Evolutionary conservation across 2,797 vertebrate species (phyloP).

Genomic region (Poecilia picta): DNA sequence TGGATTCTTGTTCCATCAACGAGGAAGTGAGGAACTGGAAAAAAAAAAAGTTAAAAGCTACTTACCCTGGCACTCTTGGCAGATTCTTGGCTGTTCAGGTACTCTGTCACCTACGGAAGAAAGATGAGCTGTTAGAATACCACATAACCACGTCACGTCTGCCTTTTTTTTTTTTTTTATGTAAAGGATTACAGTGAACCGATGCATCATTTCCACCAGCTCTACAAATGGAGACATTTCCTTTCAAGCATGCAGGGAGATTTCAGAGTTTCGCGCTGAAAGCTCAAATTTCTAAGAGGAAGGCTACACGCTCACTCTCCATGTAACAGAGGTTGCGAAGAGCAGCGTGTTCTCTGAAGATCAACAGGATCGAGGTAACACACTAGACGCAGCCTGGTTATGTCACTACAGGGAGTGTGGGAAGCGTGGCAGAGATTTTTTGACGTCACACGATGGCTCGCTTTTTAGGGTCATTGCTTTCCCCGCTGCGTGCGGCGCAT

Average conservation of each 20-base stretch:
- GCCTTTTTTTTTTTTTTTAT: slow-evolving; percentile 24
- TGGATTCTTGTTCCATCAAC: slow-evolving; percentile 45
- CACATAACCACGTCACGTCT: slow-evolving; percentile 36
- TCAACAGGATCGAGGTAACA: slow-evolving; percentile 38
- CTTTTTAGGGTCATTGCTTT: slow-evolving; percentile 38
- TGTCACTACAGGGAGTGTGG: slow-evolving; percentile 31
- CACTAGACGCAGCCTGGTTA: slow-evolving; percentile 15
- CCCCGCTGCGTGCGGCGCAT: slow-evolving; percentile 18
- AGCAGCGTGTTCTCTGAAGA: slow-evolving; percentile 41
- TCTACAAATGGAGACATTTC: slow-evolving; percentile 31
- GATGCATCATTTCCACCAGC: slow-evolving; percentile 40
- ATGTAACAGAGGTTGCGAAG: slow-evolving; percentile 12
- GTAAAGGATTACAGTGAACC: slow-evolving; percentile 52
- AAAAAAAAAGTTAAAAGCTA: slow-evolving; percentile 16
- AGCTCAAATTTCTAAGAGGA: slow-evolving; percentile 26
- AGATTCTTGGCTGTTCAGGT: slow-evolving; percentile 93
- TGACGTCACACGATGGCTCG: slow-evolving; percentile 7
- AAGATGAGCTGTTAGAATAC: slow-evolving; percentile 47
- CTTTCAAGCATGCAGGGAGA: slow-evolving; percentile 29
- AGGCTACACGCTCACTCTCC: slow-evolving; percentile 16
- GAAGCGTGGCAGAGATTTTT: slow-evolving; percentile 2
- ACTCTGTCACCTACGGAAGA: slow-evolving; percentile 88
- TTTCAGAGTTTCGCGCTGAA: slow-evolving; percentile 16
- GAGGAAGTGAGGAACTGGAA: slow-evolving; percentile 15
- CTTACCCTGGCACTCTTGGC: slow-evolving; percentile 94